Evolutionary conservation across 2,113 vertebrate genomes (phyloP).

Genomic region (Eclectus roratus): DNA sequence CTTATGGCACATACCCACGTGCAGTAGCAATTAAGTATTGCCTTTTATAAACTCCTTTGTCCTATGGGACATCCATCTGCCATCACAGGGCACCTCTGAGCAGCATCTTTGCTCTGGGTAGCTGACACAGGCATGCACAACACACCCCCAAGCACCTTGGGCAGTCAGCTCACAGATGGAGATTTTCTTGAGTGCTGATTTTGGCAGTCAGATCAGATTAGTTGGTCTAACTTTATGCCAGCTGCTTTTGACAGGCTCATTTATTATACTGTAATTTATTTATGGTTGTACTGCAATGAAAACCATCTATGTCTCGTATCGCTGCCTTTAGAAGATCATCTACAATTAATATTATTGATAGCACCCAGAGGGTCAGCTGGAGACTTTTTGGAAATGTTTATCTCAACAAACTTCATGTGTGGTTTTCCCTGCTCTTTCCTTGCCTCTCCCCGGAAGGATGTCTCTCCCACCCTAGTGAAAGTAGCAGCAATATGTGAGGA

Average conservation of each 20-base stretch:
- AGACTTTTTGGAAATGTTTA: not conserved
- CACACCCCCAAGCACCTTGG: not conserved
- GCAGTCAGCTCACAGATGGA: not conserved
- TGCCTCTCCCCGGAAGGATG: not conserved
- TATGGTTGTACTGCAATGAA: not conserved
- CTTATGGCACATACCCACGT: not conserved
- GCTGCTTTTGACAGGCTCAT: not conserved
- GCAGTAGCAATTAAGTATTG: not conserved
- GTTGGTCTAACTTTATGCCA: not conserved
- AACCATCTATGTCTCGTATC: fast-evolving
- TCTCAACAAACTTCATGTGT: fast-evolving
- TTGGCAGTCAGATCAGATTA: constrained; percentile 1
- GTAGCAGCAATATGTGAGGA: not conserved
- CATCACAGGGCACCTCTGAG: not conserved
- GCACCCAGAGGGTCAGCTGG: not conserved
- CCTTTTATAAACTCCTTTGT: not conserved
- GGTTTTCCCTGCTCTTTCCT: not conserved
- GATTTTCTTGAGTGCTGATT: not conserved
- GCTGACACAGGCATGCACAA: not conserved
- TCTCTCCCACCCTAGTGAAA: not conserved
- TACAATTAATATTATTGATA: not conserved
- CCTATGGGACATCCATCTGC: not conserved
- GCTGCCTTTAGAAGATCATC: not conserved
- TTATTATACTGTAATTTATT: constrained; percentile 20
- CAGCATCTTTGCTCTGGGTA: not conserved